A percentile compares a stretch with the other conserved stretches of the same genome.
Evolutionary conservation across 2,888 invertebrate genomes (phyloP).

Genomic region (Drosophila algonquin): DNA sequence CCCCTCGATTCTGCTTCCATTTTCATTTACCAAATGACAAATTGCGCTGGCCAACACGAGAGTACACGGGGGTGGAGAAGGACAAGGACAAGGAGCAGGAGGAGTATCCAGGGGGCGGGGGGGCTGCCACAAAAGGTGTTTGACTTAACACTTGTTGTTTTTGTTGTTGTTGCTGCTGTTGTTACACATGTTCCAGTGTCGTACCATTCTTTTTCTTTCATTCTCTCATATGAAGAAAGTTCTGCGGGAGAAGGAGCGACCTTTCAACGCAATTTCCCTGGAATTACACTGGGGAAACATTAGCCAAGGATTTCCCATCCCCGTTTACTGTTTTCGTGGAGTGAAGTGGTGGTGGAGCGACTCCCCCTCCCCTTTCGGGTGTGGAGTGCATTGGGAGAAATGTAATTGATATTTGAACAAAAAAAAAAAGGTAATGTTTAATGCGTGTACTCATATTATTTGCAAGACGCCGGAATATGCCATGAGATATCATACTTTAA

Average conservation of each 20-base stretch:
- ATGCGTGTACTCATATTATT: constrained; percentile 1
- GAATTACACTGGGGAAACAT: constrained; percentile 64
- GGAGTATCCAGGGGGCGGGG: neutral
- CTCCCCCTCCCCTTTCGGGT: too few species aligned
- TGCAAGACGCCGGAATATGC: constrained; percentile 20
- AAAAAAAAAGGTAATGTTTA: constrained; percentile 6
- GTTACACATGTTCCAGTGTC: constrained; percentile 54
- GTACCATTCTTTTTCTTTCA: constrained; percentile 14
- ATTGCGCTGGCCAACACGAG: constrained; percentile 52
- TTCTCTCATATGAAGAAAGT: constrained; percentile 50
- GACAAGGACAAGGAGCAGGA: neutral
- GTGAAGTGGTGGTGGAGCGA: too few species aligned
- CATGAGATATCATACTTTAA: constrained; percentile 29
- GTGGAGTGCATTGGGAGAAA: too few species aligned
- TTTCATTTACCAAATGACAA: constrained; percentile 68
- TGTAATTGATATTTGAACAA: constrained; percentile 30
- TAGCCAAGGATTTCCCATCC: constrained; percentile 43
- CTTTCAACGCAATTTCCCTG: constrained; percentile 71
- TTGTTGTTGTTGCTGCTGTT: constrained; percentile 48
- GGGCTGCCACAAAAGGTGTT: constrained; percentile 35
- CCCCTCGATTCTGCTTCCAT: neutral
- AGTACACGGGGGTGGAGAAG: neutral
- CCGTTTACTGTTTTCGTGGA: neutral
- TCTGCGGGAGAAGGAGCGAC: constrained; percentile 47
- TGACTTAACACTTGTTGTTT: constrained; percentile 67